Base-by-base conservation (phyloP, 2,113 vertebrate species). In the Pica pica region DNA sequence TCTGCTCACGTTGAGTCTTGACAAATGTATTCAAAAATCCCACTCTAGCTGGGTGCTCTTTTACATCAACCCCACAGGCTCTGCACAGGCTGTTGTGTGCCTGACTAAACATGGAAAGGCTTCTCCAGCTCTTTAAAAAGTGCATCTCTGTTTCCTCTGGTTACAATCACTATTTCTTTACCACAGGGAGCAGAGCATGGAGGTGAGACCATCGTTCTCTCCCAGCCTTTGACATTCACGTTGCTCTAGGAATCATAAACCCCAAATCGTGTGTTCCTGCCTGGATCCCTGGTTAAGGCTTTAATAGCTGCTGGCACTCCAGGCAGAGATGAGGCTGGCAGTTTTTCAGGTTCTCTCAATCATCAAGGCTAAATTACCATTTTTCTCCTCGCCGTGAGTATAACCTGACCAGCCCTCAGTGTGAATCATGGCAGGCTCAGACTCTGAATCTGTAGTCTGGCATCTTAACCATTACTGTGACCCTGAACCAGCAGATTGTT, bases 281-380 rank as follows among this genome's bases (percentile, higher is more conserved):
- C 79, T 60, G 28, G 52, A 83, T 53, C 59, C 65, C 80, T 71
- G 33, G 12, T 78, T 59, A 44, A 52, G 26, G 46, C 37, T 96
- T 85, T 91, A 60, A 73, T 79, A 75, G 56, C 61, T 95, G 15
- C 49, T 88, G 82, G n/a, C 82, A n/a, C 80, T 78, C 31, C 75
- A 86, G 71, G 27, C 70, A 83, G 70, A 71, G 75, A 53, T 80
- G 67, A 67, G 70, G 26, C 85, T 96, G 88, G 75, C 63, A 35
- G 76, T 37, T 83, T 88, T 73, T 93, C 65, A 76, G 16, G 6
- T 6, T 82, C 75, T 69, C 70, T 94, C 70, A 63, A 37, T 91
- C 52, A 18, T 76, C 77, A 50, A 86, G 50, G 42, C 79, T 80
- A 77, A 93, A 90, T 88, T 76, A 57, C n/a, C 21, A 11, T 57